phyloP scores from a whole-genome alignment of 2,797 vertebrate species.

The Urocyon cinereoargenteus region DNA sequence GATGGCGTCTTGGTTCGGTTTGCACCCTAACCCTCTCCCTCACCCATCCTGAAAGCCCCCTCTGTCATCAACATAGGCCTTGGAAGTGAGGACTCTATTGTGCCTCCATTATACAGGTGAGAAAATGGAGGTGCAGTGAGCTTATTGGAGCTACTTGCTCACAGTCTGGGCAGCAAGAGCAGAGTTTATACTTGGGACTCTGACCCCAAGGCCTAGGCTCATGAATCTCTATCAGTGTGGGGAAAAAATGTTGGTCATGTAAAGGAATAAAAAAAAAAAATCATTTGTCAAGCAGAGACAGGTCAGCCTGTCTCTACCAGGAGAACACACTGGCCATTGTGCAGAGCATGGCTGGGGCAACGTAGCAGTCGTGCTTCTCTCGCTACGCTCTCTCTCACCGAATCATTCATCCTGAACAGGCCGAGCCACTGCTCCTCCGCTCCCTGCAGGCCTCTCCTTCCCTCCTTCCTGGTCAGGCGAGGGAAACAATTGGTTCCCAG shows the following conservation, averaged over 20 bases:
- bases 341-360: conserved; percentile 35
- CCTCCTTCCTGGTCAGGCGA: conserved; percentile 59
- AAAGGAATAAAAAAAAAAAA: conserved; percentile 3
- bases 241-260: background rate
- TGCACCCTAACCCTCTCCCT: background rate
- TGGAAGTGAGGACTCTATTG: background rate
- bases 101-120: background rate
- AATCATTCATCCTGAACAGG: conserved; percentile 77
- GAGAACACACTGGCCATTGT: conserved; percentile 73
- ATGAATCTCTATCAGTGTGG: conserved; percentile 4
- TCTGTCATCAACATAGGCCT: background rate
- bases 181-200: background rate
- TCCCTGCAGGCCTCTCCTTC: conserved; percentile 74
- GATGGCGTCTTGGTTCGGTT: background rate
- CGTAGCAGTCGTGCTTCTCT: conserved; percentile 27
- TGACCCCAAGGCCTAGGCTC: background rate
- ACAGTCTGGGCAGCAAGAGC: background rate
- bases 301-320: background rate
- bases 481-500: conserved; percentile 77
- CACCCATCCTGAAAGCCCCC: too few species aligned
- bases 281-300: conserved; percentile 72
- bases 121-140: background rate
- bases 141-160: background rate
- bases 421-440: conserved; percentile 29
- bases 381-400: background rate